Evolutionary conservation across 2,888 invertebrate genomes (phyloP).

Genomic region (Eurois occulta): DNA sequence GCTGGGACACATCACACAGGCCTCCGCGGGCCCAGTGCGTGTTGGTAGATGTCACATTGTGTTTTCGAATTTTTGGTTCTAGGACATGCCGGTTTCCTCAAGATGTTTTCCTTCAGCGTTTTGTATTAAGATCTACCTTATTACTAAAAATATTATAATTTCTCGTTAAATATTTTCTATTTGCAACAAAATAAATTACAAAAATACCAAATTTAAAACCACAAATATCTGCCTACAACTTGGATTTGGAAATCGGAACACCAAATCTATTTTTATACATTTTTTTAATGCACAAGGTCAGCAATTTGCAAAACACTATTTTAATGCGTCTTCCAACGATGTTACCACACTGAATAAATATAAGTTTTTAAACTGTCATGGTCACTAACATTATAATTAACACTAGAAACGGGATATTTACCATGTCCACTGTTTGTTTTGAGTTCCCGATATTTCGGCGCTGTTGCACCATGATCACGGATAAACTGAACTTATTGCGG

Average conservation of each 20-base stretch:
- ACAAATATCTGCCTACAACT: background rate
- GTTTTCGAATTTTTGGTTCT: no score
- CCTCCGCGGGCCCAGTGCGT: background rate
- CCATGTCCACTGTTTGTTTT: no score
- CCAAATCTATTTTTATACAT: background rate
- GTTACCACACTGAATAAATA: slow-evolving; percentile 4
- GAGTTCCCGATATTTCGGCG: no score
- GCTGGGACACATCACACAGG: no score
- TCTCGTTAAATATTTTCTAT: no score
- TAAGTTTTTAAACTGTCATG: no score
- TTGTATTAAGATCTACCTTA: background rate
- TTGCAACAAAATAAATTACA: background rate
- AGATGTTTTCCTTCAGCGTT: background rate
- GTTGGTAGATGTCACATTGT: background rate
- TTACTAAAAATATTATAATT: background rate
- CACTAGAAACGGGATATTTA: no score
- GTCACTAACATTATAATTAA: no score
- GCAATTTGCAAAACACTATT: slow-evolving; percentile 14
- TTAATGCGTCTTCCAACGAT: background rate
- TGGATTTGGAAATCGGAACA: background rate
- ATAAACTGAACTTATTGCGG: no score
- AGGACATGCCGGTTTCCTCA: background rate
- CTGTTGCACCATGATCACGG: no score
- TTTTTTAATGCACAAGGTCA: background rate
- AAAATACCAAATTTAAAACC: background rate